Base-by-base conservation (phyloP, 2,797 vertebrate species). In the Mormyrus hasselquistii region DNA sequence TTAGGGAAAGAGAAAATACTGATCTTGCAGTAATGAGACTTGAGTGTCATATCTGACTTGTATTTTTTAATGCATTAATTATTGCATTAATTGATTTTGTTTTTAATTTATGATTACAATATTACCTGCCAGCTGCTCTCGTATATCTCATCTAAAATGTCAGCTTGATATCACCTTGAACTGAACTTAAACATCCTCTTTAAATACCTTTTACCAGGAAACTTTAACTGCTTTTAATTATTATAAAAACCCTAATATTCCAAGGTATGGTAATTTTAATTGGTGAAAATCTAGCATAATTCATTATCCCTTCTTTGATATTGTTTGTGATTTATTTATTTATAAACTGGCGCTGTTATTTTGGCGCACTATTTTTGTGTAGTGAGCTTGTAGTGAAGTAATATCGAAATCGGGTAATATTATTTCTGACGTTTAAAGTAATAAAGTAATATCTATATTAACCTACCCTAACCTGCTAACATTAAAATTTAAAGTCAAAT, bases 1-100 rank as follows among this genome's bases (percentile, higher is more conserved):
- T 94, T 93, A 93, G 92, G 94, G 95, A 95, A 94, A 93, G 94
- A 95, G 95, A 95, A 92, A 88, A 86, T 84, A 91, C 89, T 95
- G 95, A 96, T 94, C 94, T 95, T 95, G 93, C 91, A 90, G 88
- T 89, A 87, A 82, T 92, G 89, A 93, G 94, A 91, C 92, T 92
- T 92, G 92, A 90, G 93, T 92, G 89, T 87, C 91, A 91, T 88
- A 89, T 91, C 89, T 90, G 62, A 92, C 87, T 90, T 87, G 89
- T 88, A 88, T 73, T 92, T 93, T 91, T 69, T 88, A 90, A 93
- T 90, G 88, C 89, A 91, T 90, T 57, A 92, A 91, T 91, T 91
- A 85, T 90, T 88, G 6, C 91, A 91, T 89, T 86, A 90, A 93
- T 93, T 92, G 89, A 89, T 89, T 90, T 50, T 47, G 91, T 88